phyloP scores from a whole-genome alignment of 2,113 vertebrate genomes.

The Eulemur rufifrons region DNA sequence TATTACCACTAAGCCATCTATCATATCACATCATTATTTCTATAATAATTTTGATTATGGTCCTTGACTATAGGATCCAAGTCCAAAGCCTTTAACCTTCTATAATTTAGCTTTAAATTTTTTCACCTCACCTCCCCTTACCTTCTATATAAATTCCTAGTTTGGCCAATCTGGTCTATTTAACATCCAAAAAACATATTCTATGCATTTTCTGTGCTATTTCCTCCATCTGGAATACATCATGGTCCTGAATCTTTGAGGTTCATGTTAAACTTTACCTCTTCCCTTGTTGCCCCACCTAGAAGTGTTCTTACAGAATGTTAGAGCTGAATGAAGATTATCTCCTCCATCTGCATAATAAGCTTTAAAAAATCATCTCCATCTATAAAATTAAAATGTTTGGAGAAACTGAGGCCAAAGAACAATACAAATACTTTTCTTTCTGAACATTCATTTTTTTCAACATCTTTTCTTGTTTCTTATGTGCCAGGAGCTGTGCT shows the following conservation, averaged over 20 bases:
- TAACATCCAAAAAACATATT: background rate
- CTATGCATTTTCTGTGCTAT: background rate
- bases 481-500: background rate
- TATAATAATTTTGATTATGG: background rate
- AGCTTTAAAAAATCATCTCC: background rate
- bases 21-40: background rate
- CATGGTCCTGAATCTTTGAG: background rate
- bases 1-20: background rate
- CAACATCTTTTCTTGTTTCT: background rate
- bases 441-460: background rate
- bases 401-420: slow-evolving; percentile 8
- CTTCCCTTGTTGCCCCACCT: background rate
- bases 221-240: background rate
- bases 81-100: background rate
- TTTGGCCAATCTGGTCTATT: background rate
- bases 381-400: background rate
- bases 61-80: background rate
- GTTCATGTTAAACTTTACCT: background rate
- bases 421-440: background rate
- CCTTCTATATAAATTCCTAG: background rate
- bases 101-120: background rate
- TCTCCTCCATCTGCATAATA: background rate
- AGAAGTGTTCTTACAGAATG: background rate
- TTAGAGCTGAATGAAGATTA: background rate
- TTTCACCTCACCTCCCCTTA: background rate